Percentiles rank a stretch among this genome's conserved stretches.
Evolutionary conservation across 1,140 invertebrate species (phyloP).

Genomic region (Gerris buenoi): DNA sequence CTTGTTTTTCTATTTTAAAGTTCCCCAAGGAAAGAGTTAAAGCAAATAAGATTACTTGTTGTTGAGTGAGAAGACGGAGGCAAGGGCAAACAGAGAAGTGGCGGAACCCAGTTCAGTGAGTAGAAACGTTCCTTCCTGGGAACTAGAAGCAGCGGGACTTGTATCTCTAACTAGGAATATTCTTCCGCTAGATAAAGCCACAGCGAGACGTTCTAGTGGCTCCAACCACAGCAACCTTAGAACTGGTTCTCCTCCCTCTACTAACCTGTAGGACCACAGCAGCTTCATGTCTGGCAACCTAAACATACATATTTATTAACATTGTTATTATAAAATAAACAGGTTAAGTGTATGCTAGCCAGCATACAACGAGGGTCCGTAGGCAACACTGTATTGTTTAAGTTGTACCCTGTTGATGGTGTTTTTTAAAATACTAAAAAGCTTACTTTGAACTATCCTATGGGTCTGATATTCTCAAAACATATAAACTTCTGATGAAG

Average conservation of each 20-base stretch:
- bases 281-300: conserved; percentile 10
- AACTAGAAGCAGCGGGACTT: conserved; percentile 41
- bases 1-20: too few relatives aligned
- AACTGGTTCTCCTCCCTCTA: conserved; percentile 39
- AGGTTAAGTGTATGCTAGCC: too few relatives aligned
- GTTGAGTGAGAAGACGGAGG: conserved; percentile 32
- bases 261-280: conserved; percentile 31
- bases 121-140: conserved; percentile 53
- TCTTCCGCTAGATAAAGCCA: conserved; percentile 53
- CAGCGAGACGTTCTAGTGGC: conserved; percentile 49
- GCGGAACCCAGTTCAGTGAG: conserved; percentile 57
- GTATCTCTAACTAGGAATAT: conserved; percentile 51
- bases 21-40: too few relatives aligned
- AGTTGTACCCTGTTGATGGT: too few relatives aligned
- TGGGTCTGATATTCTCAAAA: too few relatives aligned
- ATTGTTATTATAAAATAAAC: too few relatives aligned
- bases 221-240: conserved; percentile 43
- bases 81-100: conserved; percentile 41
- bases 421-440: too few relatives aligned
- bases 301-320: too few relatives aligned
- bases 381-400: too few relatives aligned
- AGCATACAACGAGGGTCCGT: too few relatives aligned
- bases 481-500: too few relatives aligned
- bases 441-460: too few relatives aligned
- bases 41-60: conserved; percentile 27